phyloP scores from a whole-genome alignment of 2,888 invertebrate genomes.

The Zaprionus lineosus region DNA sequence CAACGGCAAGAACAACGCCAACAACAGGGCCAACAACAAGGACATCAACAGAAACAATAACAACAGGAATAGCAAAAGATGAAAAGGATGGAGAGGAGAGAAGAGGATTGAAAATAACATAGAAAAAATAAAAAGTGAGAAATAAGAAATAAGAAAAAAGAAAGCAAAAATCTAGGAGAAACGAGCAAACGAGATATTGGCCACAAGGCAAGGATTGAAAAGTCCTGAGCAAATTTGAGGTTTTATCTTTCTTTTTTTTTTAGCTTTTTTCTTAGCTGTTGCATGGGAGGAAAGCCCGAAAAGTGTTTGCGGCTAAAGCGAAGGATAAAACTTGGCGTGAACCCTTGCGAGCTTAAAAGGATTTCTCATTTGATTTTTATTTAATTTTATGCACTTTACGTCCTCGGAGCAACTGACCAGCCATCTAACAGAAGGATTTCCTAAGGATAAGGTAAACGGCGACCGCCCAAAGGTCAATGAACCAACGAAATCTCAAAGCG shows the following conservation, averaged over 20 bases:
- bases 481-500: not conserved
- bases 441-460: conserved; percentile 13
- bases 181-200: conserved; percentile 21
- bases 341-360: conserved; percentile 45
- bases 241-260: conserved; percentile 16
- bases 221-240: conserved; percentile 52
- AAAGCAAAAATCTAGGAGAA: not conserved
- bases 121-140: not conserved
- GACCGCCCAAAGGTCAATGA: conserved; percentile 5
- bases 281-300: conserved; percentile 38
- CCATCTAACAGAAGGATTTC: conserved; percentile 17
- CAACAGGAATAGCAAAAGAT: conserved; percentile 19
- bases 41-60: conserved; percentile 42
- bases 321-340: conserved; percentile 10
- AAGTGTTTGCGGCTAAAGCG: conserved; percentile 21
- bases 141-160: conserved; percentile 5
- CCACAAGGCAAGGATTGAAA: conserved; percentile 34
- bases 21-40: no score
- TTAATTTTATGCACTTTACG: conserved; percentile 59
- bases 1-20: conserved; percentile 37
- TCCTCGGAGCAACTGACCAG: conserved; percentile 31
- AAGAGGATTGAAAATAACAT: not conserved
- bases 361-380: conserved; percentile 66
- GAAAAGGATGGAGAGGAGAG: not conserved
- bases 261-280: conserved; percentile 13